These are phyloP conservation scores for Pteromalus puparum DNA, from an alignment of 1,140 invertebrate genomes.

Conservation along the genomic window DNA sequence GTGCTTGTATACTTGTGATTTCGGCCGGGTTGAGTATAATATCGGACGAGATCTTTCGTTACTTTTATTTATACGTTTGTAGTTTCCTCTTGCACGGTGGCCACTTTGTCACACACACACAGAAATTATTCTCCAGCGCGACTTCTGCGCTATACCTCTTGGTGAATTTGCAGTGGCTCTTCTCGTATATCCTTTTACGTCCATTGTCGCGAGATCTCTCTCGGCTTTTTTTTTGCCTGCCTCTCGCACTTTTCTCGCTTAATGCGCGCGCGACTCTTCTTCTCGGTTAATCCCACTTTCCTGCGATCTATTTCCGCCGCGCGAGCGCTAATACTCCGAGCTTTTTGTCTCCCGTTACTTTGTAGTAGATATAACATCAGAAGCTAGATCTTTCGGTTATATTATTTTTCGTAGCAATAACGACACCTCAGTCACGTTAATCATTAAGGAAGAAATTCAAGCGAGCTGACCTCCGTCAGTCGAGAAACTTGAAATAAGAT, in stretches of 20 bases:
- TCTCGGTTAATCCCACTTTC: conserved; percentile 31
- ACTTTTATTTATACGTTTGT: background rate
- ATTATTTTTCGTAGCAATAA: no score
- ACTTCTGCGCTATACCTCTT: no score
- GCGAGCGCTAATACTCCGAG: background rate
- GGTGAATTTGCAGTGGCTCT: background rate
- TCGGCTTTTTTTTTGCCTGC: background rate
- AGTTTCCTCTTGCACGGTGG: background rate
- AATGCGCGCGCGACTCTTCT: conserved; percentile 16
- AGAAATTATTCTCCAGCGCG: background rate
- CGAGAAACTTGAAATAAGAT: background rate
- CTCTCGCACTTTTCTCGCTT: background rate
- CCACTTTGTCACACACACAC: no score
- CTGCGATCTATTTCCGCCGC: conserved; percentile 17
- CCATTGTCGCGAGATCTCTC: background rate
- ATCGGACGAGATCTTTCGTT: no score
- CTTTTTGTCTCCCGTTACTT: background rate
- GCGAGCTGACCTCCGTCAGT: background rate
- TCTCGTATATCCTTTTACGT: conserved; percentile 7
- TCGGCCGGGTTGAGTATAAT: no score
- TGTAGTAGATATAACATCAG: no score
- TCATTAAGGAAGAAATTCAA: no score
- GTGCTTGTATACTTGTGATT: no score
- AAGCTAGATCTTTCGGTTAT: no score
- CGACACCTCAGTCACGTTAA: no score